Evolutionary conservation across 2,888 invertebrate genomes (phyloP), one percentile per base, ranked within the genome.

Genomic region (Melinopterus prodromus): DNA sequence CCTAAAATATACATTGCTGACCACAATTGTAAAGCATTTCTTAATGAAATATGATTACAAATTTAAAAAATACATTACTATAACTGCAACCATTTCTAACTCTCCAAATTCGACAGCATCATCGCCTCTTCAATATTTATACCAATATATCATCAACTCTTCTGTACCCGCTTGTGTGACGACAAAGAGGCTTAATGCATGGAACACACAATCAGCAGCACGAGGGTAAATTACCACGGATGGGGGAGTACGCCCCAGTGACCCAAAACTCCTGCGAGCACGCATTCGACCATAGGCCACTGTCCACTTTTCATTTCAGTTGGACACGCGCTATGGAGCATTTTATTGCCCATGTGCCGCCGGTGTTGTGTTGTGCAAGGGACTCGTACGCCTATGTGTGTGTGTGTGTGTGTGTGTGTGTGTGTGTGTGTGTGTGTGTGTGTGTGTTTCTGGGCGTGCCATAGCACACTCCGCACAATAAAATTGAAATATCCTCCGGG

Each of bases 401-500:
- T 26, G 26, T 1, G 26, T 26, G 26, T 26, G 1, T 26, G 2
- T 26, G 26, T 1, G 26, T 36, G 36, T 12, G 2, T n/a, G 26
- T 26, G 26, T 26, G 26, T 26, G 26, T 1, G 26, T 26, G 26
- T 26, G 26, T 26, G 26, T 26, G 26, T 26, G 26, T 26, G 26
- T 26, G 26, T 1, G 26, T 26, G 26, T 26, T 26, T 26, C 26
- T 26, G 26, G 26, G 26, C 74, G 36, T 12, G 2, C 53, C 12
- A 12, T 12, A 53, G 53, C 53, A 53, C 53, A 53, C 53, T 35
- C 74, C 35, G 35, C 36, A 37, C 74, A 74, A 74, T 74, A 74
- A 74, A 74, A 74, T 74, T 74, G 74, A 74, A 74, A 74, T 53
- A 53, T 74, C 74, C 74, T 74, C 74, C 35, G 74, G 74, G 37